These are phyloP conservation scores for Pyralis farinalis DNA, from an alignment of 2,888 invertebrate genomes.

Conservation along the genomic window DNA sequence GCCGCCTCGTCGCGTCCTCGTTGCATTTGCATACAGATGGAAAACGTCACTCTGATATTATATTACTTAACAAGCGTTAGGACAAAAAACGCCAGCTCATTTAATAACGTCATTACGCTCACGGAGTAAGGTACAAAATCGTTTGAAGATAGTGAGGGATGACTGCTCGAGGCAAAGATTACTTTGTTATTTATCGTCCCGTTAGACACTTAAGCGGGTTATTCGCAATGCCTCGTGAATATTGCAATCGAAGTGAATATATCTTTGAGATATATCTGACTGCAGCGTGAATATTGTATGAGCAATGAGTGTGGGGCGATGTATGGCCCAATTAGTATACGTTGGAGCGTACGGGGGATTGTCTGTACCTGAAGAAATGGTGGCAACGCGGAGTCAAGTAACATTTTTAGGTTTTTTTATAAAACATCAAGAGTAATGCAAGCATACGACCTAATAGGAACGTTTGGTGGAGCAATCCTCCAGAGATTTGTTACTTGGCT, in stretches of 20 bases:
- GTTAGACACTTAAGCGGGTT: conserved; percentile 18
- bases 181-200: conserved; percentile 30
- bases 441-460: no score
- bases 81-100: conserved; percentile 28
- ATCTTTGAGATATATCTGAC: not conserved
- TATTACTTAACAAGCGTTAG: conserved; percentile 44
- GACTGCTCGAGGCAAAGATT: conserved; percentile 11
- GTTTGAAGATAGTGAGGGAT: conserved; percentile 1
- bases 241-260: conserved; percentile 9
- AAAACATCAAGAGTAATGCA: no score
- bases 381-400: no score
- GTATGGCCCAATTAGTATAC: no score
- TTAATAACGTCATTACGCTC: conserved; percentile 16
- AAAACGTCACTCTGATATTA: conserved; percentile 59
- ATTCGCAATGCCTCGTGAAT: conserved; percentile 7
- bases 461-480: no score
- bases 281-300: not conserved
- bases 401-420: no score
- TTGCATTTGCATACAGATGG: conserved; percentile 71
- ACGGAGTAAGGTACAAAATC: conserved; percentile 23
- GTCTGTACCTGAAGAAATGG: no score
- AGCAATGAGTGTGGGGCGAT: not conserved
- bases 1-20: conserved; percentile 11
- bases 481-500: no score
- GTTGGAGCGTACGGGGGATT: no score